Conservation (phyloP, 2,797 vertebrate species). For the Crenuchus spilurus region DNA sequence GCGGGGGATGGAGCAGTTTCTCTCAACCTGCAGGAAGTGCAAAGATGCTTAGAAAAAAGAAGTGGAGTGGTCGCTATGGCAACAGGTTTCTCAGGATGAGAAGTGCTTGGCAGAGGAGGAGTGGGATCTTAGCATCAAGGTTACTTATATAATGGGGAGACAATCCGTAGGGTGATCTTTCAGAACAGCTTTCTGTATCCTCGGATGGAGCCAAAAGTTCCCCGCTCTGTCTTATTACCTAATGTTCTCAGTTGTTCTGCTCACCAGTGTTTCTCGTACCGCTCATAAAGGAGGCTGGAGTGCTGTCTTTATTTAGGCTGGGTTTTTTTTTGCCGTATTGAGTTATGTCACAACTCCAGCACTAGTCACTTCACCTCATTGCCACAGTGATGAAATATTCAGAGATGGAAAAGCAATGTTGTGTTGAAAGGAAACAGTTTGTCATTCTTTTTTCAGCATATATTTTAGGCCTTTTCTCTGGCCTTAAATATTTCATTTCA, state of each 20-base stretch:
- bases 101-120: slow-evolving; percentile 42
- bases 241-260: not conserved
- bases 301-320: not conserved
- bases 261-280: not conserved
- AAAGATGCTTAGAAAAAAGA: slow-evolving; percentile 46
- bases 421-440: slow-evolving; percentile 12
- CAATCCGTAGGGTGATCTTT: slow-evolving; percentile 13
- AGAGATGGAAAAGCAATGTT: not conserved
- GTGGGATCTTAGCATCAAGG: slow-evolving; percentile 55
- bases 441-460: not conserved
- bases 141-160: slow-evolving; percentile 46
- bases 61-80: slow-evolving; percentile 74
- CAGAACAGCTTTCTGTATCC: slow-evolving; percentile 7
- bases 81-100: slow-evolving; percentile 69
- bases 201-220: not conserved
- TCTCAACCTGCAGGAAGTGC: slow-evolving; percentile 48
- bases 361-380: not conserved
- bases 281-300: not conserved
- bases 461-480: not conserved
- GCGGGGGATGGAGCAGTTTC: slow-evolving; percentile 36
- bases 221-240: not conserved
- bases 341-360: not conserved
- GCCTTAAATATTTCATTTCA: slow-evolving; percentile 32
- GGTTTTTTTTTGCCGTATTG: not conserved
- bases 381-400: not conserved